Base-by-base conservation (phyloP, 1,140 invertebrate genomes). In the Scaptodrosophila lebanonensis region DNA sequence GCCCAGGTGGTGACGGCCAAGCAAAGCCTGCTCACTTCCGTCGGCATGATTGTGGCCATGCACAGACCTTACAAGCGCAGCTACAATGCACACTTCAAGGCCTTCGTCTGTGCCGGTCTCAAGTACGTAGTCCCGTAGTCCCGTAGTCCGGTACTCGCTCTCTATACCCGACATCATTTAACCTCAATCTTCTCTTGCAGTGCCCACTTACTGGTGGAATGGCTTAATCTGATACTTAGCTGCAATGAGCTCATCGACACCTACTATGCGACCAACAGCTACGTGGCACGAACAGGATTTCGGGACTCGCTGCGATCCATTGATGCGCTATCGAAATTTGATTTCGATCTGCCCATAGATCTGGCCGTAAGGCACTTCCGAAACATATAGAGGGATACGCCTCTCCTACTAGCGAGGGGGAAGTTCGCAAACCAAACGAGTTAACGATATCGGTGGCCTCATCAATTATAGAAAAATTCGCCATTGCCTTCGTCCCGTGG, bases 81-180 rank as follows among this genome's bases (percentile, higher is more conserved):
- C 77, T 93, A 92, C 66, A 97, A 99, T 89, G 95, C 97, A 2
- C 97, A 98, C 88, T 99, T 99, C 84, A 99, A 99, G 89, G 97
- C 98, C 12, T 98, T 99, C 86, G 91, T 99, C 38, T 99, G 96
- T 88, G 93, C 96, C 42, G 97, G 94, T 38, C 89, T 99, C 13
- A 99, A 99, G 95, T 96, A 88, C 92, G 93, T 90, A 42, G 1
- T 22, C 3, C 8, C 27, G 12, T 33, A 33, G 9, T 42, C 2
- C 16, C 22, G 3, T 25, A 25, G 8, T 8, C 25, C 38, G 27
- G 25, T n/a, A 29, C 18, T 22, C 15, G 15, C 12, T 7, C 29
- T 1, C 17, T 29, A 1, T n/a, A 12, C 40, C 29, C 9, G 17
- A 16, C 5, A 27, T 27, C 2, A 8, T 16, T 32, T 25, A n/a